Evolutionary conservation across 2,888 invertebrate species (phyloP), one percentile per base, ranked within the genome.

Genomic region (Tortrix viridana): DNA sequence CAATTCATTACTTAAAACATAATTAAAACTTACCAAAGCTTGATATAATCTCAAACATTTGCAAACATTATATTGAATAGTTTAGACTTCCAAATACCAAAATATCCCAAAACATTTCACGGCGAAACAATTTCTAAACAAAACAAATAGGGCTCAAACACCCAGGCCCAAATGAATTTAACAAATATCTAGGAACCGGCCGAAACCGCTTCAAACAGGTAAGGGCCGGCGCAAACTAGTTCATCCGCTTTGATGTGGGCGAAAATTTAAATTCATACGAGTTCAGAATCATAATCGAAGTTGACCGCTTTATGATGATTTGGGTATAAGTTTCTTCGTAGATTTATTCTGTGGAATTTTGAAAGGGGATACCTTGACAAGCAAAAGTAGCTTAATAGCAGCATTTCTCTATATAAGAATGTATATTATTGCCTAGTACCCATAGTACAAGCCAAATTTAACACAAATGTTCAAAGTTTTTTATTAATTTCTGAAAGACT

Each of bases 181-280:
- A 44, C 57, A 46, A 61, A 65, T 58, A 62, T 50, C 46, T 56
- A 56, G 56, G 16, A 61, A 49, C 57, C 66, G 49, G 46, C 41
- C 54, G 20, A 61, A 65, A 65, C 65, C 58, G 63, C 60, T 37
- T 56, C 55, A 53, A 63, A 63, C 63, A 23, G 50, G 52, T 20
- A 37, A 48, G 55, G 41, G 44, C 48, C 44, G 62, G 62, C 43
- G 52, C 23, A 60, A 66, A 66, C 63, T 66, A 66, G 66, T 66
- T 63, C 52, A 23, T 43, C 41, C n/a, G 44, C 61, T 63, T 66
- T 66, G 66, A 66, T 66, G 66, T 63, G 66, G 66, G 50, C 26
- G 19, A 41, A 44, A 47, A 60, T 60, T 60, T 59, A 48, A 38
- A 60, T 60, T 56, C 55, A 56, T 52, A 56, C 37, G 56, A 57